These are phyloP conservation scores for Linnaemya tessellans DNA, from an alignment of 2,888 invertebrate genomes.

Conservation along the genomic window DNA sequence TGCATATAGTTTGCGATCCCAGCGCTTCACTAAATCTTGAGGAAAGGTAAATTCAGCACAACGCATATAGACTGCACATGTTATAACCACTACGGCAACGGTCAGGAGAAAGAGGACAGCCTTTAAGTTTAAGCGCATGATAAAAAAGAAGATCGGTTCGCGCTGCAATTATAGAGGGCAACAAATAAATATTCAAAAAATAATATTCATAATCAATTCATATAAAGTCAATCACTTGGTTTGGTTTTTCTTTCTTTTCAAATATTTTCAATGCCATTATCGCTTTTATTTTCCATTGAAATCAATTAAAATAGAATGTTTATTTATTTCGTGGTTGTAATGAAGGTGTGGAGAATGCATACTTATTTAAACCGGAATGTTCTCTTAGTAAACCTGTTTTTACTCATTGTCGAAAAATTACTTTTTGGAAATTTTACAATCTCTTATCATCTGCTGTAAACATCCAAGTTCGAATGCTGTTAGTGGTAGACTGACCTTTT, in stretches of 20 bases:
- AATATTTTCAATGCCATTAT: slow-evolving; percentile 39
- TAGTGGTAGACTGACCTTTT: slow-evolving; percentile 37
- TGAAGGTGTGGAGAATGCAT: slow-evolving; percentile 25
- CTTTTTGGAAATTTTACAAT: slow-evolving; percentile 12
- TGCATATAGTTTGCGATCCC: slow-evolving; percentile 77
- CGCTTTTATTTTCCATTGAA: slow-evolving; percentile 21
- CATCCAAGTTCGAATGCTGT: slow-evolving; percentile 49
- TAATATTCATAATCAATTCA: not conserved
- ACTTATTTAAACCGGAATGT: slow-evolving; percentile 8
- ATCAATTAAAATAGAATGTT: slow-evolving; percentile 27
- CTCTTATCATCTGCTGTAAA: slow-evolving; percentile 7
- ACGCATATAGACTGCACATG: slow-evolving; percentile 89
- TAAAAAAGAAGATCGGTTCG: slow-evolving; percentile 85
- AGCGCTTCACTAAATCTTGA: slow-evolving; percentile 78
- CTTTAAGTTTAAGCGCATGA: slow-evolving; percentile 91
- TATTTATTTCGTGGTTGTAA: not conserved
- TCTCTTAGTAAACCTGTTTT: slow-evolving; percentile 22
- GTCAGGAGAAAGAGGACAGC: slow-evolving; percentile 87
- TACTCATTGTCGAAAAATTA: not conserved
- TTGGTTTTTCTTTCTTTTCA: slow-evolving; percentile 21
- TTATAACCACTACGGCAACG: slow-evolving; percentile 86
- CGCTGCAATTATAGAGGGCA: slow-evolving; percentile 74
- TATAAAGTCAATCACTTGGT: slow-evolving; percentile 39
- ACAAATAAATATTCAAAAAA: slow-evolving; percentile 15
- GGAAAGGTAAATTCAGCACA: slow-evolving; percentile 86